These are phyloP conservation scores for Microctenopoma lineatum DNA, from an alignment of 2,797 vertebrate genomes.

Conservation along the genomic window DNA sequence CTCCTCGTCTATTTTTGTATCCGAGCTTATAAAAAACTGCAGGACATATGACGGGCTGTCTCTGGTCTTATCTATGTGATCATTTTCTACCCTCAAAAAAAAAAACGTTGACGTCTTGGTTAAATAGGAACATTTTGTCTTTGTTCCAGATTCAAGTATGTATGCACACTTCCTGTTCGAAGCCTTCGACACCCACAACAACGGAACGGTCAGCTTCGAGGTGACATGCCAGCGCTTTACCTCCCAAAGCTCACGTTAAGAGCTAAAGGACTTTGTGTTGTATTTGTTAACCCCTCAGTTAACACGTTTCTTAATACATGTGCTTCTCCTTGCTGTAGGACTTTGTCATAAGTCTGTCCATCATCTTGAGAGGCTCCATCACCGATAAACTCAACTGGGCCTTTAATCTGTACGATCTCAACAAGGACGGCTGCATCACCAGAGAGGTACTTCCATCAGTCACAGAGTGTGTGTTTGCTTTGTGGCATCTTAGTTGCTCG, in stretches of 20 bases:
- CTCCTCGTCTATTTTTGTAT: background rate
- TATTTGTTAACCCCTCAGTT: too few species aligned
- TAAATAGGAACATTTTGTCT: conserved; percentile 1
- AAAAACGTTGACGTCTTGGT: too few species aligned
- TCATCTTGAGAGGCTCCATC: conserved; percentile 93
- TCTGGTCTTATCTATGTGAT: background rate
- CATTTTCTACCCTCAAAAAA: too few species aligned
- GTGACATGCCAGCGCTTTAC: conserved; percentile 65
- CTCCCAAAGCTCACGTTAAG: too few species aligned
- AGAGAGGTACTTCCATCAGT: conserved; percentile 87
- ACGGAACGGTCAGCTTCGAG: conserved; percentile 94
- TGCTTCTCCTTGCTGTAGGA: conserved; percentile 80
- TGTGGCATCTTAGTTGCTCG: background rate
- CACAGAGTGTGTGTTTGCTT: background rate
- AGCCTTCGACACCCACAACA: conserved; percentile 93
- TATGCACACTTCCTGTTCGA: conserved; percentile 98
- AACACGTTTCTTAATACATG: too few species aligned
- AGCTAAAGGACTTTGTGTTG: background rate
- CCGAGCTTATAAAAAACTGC: background rate
- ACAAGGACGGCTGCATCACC: conserved; percentile 98
- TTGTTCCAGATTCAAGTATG: conserved; percentile 90
- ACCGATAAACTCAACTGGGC: conserved; percentile 96
- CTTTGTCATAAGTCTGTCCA: conserved; percentile 93
- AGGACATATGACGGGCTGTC: fast-evolving
- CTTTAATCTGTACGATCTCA: conserved; percentile 97